A percentile compares a stretch with the other conserved stretches of the same genome.
Conservation (phyloP, 2,113 vertebrate genomes). For the Anarrhichthys ocellatus region DNA sequence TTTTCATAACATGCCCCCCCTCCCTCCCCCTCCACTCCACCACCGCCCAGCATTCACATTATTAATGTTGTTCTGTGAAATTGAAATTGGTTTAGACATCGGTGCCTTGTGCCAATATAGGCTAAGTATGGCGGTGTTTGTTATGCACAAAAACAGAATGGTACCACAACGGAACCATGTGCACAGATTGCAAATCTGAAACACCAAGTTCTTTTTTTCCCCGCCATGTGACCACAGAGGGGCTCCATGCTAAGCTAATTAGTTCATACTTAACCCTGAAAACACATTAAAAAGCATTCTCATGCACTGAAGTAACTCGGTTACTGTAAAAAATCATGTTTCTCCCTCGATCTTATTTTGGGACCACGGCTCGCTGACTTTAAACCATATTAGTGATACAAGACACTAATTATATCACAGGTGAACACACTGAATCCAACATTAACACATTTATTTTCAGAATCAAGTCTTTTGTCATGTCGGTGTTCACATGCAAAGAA, state of each 20-base stretch:
- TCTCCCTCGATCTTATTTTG: too few species aligned
- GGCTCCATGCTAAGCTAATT: not conserved
- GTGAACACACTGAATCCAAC: not conserved
- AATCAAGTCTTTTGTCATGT: not conserved
- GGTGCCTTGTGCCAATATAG: too few species aligned
- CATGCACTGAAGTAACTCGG: not conserved
- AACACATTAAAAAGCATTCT: not conserved
- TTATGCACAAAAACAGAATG: too few species aligned
- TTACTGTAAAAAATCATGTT: too few species aligned
- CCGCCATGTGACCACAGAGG: not conserved
- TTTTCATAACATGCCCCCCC: not conserved
- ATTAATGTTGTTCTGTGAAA: constrained; percentile 2
- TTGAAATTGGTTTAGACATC: not conserved
- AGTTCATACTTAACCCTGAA: not conserved
- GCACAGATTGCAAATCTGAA: too few species aligned
- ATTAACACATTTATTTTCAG: not conserved
- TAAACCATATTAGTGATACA: too few species aligned
- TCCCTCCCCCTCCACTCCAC: not conserved
- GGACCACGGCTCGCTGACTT: too few species aligned
- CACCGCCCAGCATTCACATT: not conserved
- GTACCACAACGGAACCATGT: not conserved
- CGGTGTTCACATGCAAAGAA: not conserved
- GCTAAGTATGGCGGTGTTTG: too few species aligned
- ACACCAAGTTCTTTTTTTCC: not conserved
- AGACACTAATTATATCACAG: not conserved